A percentile compares a stretch with the other conserved stretches of the same genome.
Conservation (phyloP, 2,888 invertebrate genomes). For the Tetropium fuscum region DNA sequence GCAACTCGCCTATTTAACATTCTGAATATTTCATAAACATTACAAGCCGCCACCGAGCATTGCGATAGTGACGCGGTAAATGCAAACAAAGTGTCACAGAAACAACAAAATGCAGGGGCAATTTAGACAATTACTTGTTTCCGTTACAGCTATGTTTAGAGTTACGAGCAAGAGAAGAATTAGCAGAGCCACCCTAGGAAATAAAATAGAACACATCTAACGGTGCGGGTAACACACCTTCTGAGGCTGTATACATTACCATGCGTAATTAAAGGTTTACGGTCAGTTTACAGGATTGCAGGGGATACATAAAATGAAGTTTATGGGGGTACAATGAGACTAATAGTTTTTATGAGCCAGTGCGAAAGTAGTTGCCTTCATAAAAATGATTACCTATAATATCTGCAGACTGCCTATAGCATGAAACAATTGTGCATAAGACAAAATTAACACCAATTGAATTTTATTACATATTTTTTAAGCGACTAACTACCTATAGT, state of each 20-base stretch:
- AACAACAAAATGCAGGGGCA: not conserved
- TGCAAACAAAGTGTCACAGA: slow-evolving; percentile 2
- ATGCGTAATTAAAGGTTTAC: not conserved
- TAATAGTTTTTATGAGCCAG: too few species aligned
- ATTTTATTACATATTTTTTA: too few species aligned
- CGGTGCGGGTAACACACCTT: not conserved
- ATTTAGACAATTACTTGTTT: slow-evolving; percentile 1
- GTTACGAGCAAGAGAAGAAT: not conserved
- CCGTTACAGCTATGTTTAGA: not conserved
- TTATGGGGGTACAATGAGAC: not conserved
- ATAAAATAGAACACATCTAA: not conserved
- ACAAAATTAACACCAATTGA: too few species aligned
- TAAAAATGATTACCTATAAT: too few species aligned
- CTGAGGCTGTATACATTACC: not conserved
- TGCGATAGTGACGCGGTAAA: not conserved
- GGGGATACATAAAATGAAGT: not conserved
- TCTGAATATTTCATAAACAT: slow-evolving; percentile 7
- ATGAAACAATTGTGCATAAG: too few species aligned
- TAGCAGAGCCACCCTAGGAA: not conserved
- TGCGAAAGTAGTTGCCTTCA: too few species aligned
- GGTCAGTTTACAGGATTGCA: not conserved
- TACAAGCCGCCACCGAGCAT: not conserved
- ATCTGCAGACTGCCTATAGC: too few species aligned
- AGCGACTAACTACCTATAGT: too few species aligned
- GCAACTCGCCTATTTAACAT: slow-evolving; percentile 3